Percentiles rank a stretch among this genome's conserved stretches.
These are phyloP conservation scores for Atta colombica DNA, from an alignment of 1,140 invertebrate genomes.

Conservation along the genomic window DNA sequence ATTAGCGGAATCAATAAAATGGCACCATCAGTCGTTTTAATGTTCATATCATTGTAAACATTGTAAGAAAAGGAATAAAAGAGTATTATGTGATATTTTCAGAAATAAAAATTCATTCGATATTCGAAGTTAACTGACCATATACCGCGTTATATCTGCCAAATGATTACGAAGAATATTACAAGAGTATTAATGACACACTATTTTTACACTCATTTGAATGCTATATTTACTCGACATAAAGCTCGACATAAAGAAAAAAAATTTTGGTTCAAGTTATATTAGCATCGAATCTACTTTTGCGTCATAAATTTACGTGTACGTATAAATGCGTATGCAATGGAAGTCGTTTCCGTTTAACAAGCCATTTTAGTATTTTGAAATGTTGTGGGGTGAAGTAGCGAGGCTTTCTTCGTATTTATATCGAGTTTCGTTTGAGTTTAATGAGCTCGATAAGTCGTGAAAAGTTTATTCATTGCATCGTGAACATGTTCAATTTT, in stretches of 20 bases:
- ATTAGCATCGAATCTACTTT: not conserved
- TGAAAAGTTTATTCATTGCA: not conserved
- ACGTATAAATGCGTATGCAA: not conserved
- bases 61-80: not conserved
- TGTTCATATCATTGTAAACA: not conserved
- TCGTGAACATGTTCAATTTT: conserved; percentile 11
- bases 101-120: conserved; percentile 36
- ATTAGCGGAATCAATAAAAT: too few relatives aligned
- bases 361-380: conserved; percentile 52
- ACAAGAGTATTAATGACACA: not conserved
- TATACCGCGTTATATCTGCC: conserved; percentile 11
- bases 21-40: too few relatives aligned
- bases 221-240: conserved; percentile 19
- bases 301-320: not conserved
- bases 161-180: conserved; percentile 15
- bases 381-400: conserved; percentile 44
- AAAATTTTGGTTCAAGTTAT: conserved; percentile 18
- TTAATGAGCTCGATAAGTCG: conserved; percentile 55
- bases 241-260: conserved; percentile 37
- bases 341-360: conserved; percentile 58
- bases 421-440: conserved; percentile 5
- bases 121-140: not conserved
- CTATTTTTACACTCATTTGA: not conserved
- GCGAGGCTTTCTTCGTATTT: conserved; percentile 39
- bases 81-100: not conserved